Percentiles rank a stretch among this genome's conserved stretches.
Conservation (phyloP, 2,888 invertebrate genomes). For the Chaetoderma sp. region DNA sequence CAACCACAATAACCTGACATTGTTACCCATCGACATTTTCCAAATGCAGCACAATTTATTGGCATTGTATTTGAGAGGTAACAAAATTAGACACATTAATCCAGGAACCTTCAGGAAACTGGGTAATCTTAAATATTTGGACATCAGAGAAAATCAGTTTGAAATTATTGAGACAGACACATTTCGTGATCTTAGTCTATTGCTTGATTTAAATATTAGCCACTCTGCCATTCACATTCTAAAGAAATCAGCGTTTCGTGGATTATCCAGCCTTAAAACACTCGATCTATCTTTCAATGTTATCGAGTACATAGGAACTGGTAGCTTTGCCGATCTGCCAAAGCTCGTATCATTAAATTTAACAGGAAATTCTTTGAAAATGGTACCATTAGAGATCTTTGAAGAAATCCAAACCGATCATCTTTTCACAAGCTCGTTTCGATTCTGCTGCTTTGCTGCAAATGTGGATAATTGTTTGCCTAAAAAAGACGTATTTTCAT, state of each 20-base stretch:
- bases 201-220: not conserved
- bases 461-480: conserved; percentile 38
- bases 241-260: not conserved
- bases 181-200: not conserved
- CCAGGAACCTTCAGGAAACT: not conserved
- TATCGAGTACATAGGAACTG: conserved; percentile 21
- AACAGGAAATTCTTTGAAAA: not conserved
- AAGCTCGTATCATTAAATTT: conserved; percentile 8
- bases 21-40: not conserved
- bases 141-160: not conserved
- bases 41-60: not conserved
- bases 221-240: not conserved
- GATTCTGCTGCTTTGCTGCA: not conserved
- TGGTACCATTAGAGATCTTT: not conserved
- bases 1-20: not conserved
- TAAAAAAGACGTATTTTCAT: conserved; percentile 44
- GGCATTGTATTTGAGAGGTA: not conserved
- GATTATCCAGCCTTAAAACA: conserved; percentile 10
- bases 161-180: not conserved
- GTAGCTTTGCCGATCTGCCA: conserved; percentile 11
- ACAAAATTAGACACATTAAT: not conserved
- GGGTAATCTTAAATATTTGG: not conserved
- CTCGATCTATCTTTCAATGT: conserved; percentile 26
- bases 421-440: not conserved
- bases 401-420: not conserved